Conservation (phyloP, 2,888 invertebrate species). For the Chrysotoxum bicinctum region DNA sequence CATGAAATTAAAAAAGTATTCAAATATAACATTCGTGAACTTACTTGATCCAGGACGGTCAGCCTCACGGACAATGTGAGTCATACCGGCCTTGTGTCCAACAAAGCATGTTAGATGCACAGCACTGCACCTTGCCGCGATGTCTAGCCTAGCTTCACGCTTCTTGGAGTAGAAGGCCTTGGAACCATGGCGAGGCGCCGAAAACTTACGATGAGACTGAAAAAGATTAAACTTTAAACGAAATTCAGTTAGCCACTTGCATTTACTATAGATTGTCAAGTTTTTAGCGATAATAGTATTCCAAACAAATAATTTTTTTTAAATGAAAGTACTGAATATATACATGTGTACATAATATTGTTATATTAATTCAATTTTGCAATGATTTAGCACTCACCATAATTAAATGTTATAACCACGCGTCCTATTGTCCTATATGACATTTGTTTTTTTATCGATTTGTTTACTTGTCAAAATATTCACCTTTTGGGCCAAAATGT, state of each 20-base stretch:
- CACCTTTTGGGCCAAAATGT: no score
- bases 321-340: no score
- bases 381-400: conserved; percentile 76
- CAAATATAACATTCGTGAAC: conserved; percentile 80
- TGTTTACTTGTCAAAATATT: no score
- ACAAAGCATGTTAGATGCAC: conserved; percentile 98
- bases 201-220: conserved; percentile 99
- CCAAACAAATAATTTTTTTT: no score
- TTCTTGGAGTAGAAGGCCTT: conserved; percentile 99
- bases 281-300: no score
- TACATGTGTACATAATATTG: no score
- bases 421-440: no score
- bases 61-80: conserved; percentile 98
- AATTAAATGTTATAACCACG: conserved; percentile 53
- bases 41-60: conserved; percentile 99
- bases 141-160: conserved; percentile 95
- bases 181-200: conserved; percentile 99
- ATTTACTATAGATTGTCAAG: no score
- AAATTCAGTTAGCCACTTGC: conserved; percentile 26
- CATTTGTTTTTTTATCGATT: no score
- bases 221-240: conserved; percentile 75
- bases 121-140: conserved; percentile 99
- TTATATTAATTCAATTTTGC: background rate
- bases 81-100: conserved; percentile 99
- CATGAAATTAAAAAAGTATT: conserved; percentile 73